Base-by-base conservation (phyloP, 1,140 invertebrate species). In the Calosoma granatense region DNA sequence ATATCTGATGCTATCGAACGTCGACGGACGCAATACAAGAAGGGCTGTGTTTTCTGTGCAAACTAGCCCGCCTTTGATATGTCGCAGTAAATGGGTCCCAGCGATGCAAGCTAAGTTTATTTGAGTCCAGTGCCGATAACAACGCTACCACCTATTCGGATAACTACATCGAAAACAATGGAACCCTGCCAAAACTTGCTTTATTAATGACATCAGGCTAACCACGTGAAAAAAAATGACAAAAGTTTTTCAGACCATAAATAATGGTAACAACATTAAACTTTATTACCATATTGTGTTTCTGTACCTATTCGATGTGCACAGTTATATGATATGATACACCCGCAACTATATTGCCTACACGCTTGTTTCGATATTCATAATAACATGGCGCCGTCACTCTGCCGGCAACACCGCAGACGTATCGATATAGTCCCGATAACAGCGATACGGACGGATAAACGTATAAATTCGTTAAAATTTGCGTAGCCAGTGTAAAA, bases 101-200 rank as follows among this genome's bases (percentile, higher is more conserved):
- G 15, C 41, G 41, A 3, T 17, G 41, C 41, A 47, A 47, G 9
- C 41, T 47, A 47, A 47, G 41, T 47, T 9, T 47, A 47, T 47
- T 47, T 47, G 9, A 17, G 41, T 47, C 41, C 41, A 17, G 17
- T 17, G 41, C 41, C 41, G 41, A 47, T 47, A 47, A 47, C 41
- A 47, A 47, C 41, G 41, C 41, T 17, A 47, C 41, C 41, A 47
- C 41, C 41, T 47, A 47, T 47, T 47, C 41, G 41, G 41, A 47
- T 47, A 17, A 47, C 9, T 47, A 47, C 41, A 47, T 17, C 17
- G 41, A 47, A 47, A 47, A 47, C 41, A 47, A 47, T 47, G 41
- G 41, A 47, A 47, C 41, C 41, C 9, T 47, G 41, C 41, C 41
- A 47, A 47, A 47, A 12, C 41, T 47, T 47, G 41, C 17, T 47